A percentile compares a stretch with the other conserved stretches of the same genome.
Conservation (phyloP, 2,113 vertebrate species). For the Enhydra lutris region DNA sequence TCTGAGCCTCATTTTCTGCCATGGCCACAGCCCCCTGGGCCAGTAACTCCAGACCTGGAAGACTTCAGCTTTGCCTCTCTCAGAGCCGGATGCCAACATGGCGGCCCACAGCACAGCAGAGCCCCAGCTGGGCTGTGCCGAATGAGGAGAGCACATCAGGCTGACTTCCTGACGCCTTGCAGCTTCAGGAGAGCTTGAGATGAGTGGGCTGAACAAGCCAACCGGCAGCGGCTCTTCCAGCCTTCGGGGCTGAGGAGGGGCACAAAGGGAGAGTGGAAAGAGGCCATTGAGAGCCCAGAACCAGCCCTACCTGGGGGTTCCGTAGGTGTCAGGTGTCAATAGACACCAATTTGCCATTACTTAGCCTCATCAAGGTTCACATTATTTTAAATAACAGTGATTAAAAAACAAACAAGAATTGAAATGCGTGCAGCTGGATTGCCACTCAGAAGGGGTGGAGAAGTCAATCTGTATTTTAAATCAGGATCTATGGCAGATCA, state of each 20-base stretch:
- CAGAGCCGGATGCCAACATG: not conserved
- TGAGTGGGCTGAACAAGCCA: conserved; percentile 47
- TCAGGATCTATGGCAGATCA: conserved; percentile 75
- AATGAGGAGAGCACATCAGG: not conserved
- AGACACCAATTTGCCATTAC: not conserved
- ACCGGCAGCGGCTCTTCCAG: conserved; percentile 66
- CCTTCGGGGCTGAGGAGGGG: not conserved
- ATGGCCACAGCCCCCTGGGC: not conserved
- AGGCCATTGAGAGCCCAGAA: not conserved
- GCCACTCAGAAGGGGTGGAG: conserved; percentile 62
- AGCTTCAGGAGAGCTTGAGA: conserved; percentile 58
- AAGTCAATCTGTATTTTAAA: conserved; percentile 69
- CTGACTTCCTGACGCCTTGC: conserved; percentile 19
- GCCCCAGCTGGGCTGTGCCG: not conserved
- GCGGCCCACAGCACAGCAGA: not conserved
- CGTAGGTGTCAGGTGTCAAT: not conserved
- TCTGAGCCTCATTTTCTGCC: not conserved
- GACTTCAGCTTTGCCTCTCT: not conserved
- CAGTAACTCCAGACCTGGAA: not conserved
- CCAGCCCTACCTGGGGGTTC: not conserved
- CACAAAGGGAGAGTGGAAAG: not conserved
- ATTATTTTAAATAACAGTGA: conserved; percentile 49
- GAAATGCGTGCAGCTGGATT: conserved; percentile 41
- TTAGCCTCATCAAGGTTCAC: not conserved
- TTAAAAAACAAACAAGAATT: conserved; percentile 23